phyloP scores from a whole-genome alignment of 2,797 vertebrate genomes.

The Macroramphosus scolopax region DNA sequence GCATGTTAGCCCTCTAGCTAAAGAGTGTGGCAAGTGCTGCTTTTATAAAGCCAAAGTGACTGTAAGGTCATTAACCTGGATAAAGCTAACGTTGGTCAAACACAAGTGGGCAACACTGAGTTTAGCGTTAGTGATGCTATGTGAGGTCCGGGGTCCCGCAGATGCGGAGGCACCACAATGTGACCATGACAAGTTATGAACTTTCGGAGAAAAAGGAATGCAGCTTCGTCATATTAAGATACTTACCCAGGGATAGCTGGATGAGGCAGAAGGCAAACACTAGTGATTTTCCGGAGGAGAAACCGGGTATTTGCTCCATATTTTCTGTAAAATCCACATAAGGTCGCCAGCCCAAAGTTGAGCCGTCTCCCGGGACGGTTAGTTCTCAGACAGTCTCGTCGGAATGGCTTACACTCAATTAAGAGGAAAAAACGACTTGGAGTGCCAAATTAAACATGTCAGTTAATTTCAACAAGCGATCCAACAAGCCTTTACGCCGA shows the following conservation, averaged over 20 bases:
- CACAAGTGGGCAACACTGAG: neutral
- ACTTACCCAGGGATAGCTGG: constrained; percentile 73
- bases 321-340: constrained; percentile 84
- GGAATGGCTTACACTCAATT: constrained; percentile 7
- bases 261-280: constrained; percentile 68
- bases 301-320: constrained; percentile 78
- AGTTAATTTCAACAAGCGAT: neutral
- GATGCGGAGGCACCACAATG: constrained; percentile 53
- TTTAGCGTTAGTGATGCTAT: constrained; percentile 53
- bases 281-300: constrained; percentile 69
- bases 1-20: neutral
- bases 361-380: constrained; percentile 63
- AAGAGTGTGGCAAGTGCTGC: too few species aligned
- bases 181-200: constrained; percentile 25
- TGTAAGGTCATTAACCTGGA: neutral
- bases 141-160: constrained; percentile 37
- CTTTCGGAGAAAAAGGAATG: neutral
- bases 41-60: neutral
- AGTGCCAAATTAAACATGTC: constrained; percentile 21
- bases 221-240: neutral
- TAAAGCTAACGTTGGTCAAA: neutral
- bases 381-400: constrained; percentile 48
- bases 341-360: constrained; percentile 75
- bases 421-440: neutral
- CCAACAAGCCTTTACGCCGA: neutral